Evolutionary conservation across 2,797 vertebrate species (phyloP).

Genomic region (Malacoctenus gilli): DNA sequence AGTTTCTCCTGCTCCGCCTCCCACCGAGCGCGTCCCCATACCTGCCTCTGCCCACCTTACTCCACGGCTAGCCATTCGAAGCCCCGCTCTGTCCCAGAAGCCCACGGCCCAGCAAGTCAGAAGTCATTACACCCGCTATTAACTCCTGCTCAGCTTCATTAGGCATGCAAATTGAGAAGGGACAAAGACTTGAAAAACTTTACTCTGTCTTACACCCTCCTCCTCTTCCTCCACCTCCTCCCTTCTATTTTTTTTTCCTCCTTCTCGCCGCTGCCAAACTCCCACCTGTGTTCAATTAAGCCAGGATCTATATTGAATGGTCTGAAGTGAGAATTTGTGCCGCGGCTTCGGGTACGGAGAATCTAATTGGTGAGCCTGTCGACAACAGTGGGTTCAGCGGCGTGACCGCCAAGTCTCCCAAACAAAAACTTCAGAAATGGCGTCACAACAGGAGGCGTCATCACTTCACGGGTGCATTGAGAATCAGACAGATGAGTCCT

Average conservation of each 20-base stretch:
- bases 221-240: constrained; percentile 19
- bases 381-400: constrained; percentile 12
- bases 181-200: constrained; percentile 85
- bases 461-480: neutral
- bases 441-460: neutral
- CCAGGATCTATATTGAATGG: constrained; percentile 46
- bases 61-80: constrained; percentile 63
- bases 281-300: constrained; percentile 69
- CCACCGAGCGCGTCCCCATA: constrained; percentile 29
- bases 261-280: constrained; percentile 50
- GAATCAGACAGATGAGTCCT: neutral
- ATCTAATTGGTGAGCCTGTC: constrained; percentile 36
- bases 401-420: constrained; percentile 12
- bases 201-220: constrained; percentile 71
- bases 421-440: constrained; percentile 4
- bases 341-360: constrained; percentile 17
- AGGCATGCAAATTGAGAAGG: constrained; percentile 96
- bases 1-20: constrained; percentile 29
- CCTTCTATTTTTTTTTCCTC: constrained; percentile 21
- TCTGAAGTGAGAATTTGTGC: constrained; percentile 47
- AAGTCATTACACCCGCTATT: constrained; percentile 99
- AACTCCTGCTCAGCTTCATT: constrained; percentile 98
- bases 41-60: constrained; percentile 61
- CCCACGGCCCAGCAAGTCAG: constrained; percentile 90
- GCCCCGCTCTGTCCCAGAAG: constrained; percentile 63